Conservation (phyloP, 2,888 invertebrate species). For the Pachydiplax longipennis region DNA sequence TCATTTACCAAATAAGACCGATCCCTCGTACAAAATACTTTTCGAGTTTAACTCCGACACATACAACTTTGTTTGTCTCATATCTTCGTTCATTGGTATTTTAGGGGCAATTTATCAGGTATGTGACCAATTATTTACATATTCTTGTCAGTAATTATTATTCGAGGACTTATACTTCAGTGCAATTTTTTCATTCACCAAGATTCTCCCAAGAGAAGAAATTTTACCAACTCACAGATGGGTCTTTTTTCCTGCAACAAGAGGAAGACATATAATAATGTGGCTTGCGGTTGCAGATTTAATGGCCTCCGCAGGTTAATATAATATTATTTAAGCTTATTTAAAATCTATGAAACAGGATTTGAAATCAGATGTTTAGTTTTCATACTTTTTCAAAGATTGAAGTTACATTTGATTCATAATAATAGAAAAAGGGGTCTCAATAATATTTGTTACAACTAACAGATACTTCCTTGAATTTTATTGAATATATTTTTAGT, state of each 20-base stretch:
- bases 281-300: constrained; percentile 83
- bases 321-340: constrained; percentile 41
- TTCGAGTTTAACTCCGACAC: constrained; percentile 76
- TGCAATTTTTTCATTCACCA: constrained; percentile 43
- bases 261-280: constrained; percentile 75
- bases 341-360: background rate
- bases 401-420: background rate
- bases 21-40: constrained; percentile 72
- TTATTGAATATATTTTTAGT: background rate
- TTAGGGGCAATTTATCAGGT: constrained; percentile 81
- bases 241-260: constrained; percentile 67
- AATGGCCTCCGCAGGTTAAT: constrained; percentile 75
- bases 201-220: constrained; percentile 72
- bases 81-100: constrained; percentile 77
- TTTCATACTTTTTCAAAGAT: background rate
- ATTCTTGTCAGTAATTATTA: constrained; percentile 46
- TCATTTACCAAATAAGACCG: constrained; percentile 71
- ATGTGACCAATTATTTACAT: constrained; percentile 49
- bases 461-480: background rate
- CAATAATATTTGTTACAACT: background rate
- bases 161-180: background rate
- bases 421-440: too few relatives aligned
- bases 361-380: background rate
- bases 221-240: constrained; percentile 64
- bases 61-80: constrained; percentile 76